Conservation (phyloP, 2,797 vertebrate species). For the Squalus acanthias region DNA sequence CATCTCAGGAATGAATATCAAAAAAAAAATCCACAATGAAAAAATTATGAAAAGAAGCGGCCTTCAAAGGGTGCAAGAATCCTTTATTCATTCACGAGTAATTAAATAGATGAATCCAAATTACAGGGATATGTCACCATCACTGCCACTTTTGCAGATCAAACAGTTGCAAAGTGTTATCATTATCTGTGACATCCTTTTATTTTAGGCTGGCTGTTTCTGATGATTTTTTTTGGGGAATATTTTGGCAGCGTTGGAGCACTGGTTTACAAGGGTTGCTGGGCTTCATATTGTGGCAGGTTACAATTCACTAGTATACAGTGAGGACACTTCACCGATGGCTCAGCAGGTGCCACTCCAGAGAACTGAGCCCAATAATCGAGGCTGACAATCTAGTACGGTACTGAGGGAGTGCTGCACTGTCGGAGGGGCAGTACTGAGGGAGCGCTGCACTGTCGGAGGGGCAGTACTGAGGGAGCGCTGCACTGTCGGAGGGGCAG, state of each 20-base stretch:
- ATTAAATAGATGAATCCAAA: background rate
- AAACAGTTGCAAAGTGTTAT: background rate
- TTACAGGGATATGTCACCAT: background rate
- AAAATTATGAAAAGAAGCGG: background rate
- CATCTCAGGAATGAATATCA: background rate
- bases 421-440: too few relatives aligned
- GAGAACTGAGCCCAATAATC: too few relatives aligned
- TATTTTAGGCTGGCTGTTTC: background rate
- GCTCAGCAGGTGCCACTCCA: too few relatives aligned
- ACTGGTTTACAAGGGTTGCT: background rate
- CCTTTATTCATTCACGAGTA: background rate
- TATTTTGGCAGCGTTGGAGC: background rate
- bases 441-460: too few relatives aligned
- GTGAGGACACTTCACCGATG: background rate
- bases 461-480: too few relatives aligned
- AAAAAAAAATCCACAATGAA: background rate
- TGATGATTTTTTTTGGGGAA: background rate
- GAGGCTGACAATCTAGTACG: too few relatives aligned
- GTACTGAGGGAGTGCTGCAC: too few relatives aligned
- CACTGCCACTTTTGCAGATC: background rate
- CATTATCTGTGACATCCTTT: background rate
- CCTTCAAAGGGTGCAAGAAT: background rate
- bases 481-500: too few relatives aligned
- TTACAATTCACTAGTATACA: background rate
- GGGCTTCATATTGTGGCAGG: background rate